A percentile compares a stretch with the other conserved stretches of the same genome.
These are phyloP conservation scores for Thamnophis elegans DNA, from an alignment of 2,797 vertebrate genomes.

Conservation along the genomic window DNA sequence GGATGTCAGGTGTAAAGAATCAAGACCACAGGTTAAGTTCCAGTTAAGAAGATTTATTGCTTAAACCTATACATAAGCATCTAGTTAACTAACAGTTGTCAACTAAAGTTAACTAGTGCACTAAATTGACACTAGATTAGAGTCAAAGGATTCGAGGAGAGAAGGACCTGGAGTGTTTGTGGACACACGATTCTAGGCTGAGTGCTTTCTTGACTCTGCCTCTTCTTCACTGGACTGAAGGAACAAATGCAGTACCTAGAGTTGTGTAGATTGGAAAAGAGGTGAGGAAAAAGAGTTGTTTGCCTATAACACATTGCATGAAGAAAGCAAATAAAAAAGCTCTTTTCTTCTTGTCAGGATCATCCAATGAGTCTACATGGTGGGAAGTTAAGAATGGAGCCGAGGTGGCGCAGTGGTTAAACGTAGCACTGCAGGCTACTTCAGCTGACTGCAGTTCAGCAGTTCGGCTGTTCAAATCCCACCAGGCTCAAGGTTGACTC, in stretches of 20 bases:
- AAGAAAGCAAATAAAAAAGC: neutral
- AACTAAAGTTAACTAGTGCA: neutral
- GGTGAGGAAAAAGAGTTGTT: neutral
- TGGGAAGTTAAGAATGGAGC: neutral
- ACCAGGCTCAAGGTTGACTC: no score
- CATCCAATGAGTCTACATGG: neutral
- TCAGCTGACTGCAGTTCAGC: no score
- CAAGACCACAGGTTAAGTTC: neutral
- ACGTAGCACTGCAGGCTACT: no score
- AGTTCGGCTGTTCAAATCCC: no score
- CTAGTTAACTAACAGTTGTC: neutral
- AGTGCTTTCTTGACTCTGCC: neutral
- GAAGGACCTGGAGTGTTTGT: neutral
- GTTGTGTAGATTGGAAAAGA: neutral
- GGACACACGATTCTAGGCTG: neutral
- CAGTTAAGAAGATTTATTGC: neutral
- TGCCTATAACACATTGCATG: neutral
- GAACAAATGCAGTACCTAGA: neutral
- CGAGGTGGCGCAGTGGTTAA: no score
- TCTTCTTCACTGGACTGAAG: neutral
- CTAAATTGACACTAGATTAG: neutral
- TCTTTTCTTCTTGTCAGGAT: neutral
- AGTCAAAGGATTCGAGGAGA: neutral
- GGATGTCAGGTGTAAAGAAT: neutral
- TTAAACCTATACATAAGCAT: neutral